Evolutionary conservation across 2,797 vertebrate species (phyloP), one percentile per base, ranked within the genome.

Genomic region (Podarcis siculus): DNA sequence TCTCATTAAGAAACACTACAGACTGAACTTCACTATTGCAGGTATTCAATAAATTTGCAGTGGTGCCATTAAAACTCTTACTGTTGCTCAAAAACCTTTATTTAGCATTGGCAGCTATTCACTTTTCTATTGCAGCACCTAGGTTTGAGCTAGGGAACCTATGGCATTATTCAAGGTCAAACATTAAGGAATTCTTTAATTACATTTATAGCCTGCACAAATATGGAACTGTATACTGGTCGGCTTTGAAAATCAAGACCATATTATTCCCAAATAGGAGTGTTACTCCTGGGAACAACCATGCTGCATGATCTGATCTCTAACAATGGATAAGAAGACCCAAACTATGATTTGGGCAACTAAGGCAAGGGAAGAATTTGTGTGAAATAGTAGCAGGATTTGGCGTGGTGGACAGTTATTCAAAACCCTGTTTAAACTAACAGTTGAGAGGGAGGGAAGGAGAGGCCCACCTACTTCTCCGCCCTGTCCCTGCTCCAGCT

Each of bases 1-100:
- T 64, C 69, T 73, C 86, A 81, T 87, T 87, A 73, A 72, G 37
- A 86, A 66, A 81, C 19, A 32, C 25, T n/a, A 39, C 4, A 32
- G 2, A 49, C 49, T 37, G 37, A 23, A 27, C 13, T 72, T 79
- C 25, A n/a, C 2, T 64, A 17, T 61, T 64, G 45, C 35, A 79
- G 81, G 32, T 42, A n/a, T 30, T 45, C 39, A 42, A 37, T 81
- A 81, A 21, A 25, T 71, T 81, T 87, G 49, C 42, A 73, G 2
- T 25, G 10, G 32, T 23, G 79, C 37, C 69, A 73, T 73, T 73
- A 42, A 42, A 86, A 58, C 5, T 39, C 32, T 17, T 80, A 8
- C 4, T 73, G 12, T 80, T 49, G 27, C 37, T 80, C n/a, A 58
- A 55, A 73, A 64, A 21, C 49, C 61, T 39, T 45, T 67, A 67